Percentiles rank a stretch among this genome's conserved stretches.
Conservation (phyloP, 1,140 invertebrate species). For the Drosophila guanche region DNA sequence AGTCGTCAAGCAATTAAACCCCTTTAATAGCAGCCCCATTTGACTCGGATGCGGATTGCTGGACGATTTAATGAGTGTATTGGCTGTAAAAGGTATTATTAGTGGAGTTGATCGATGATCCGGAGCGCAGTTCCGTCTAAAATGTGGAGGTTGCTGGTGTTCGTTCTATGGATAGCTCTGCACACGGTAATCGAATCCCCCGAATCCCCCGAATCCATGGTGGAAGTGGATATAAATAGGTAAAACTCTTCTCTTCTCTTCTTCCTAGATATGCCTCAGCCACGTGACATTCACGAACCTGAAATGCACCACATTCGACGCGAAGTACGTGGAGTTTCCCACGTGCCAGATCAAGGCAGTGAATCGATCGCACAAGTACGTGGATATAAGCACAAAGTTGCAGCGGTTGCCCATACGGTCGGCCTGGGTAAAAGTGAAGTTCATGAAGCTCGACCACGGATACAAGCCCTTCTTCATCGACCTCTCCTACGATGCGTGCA, state of each 20-base stretch:
- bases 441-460: constrained; percentile 28
- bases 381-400: constrained; percentile 13
- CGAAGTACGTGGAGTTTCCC: background rate
- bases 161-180: constrained; percentile 21
- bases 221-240: background rate
- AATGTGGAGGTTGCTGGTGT: constrained; percentile 26
- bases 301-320: constrained; percentile 22
- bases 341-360: constrained; percentile 47
- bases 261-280: constrained; percentile 9
- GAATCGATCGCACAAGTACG: constrained; percentile 53
- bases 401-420: constrained; percentile 10
- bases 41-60: constrained; percentile 6
- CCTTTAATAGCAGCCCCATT: constrained; percentile 5
- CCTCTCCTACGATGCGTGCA: constrained; percentile 29
- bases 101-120: background rate
- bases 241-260: background rate
- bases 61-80: constrained; percentile 10
- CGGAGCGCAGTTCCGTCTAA: background rate
- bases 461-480: constrained; percentile 38
- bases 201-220: too few relatives aligned
- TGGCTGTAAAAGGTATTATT: background rate
- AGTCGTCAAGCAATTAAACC: background rate
- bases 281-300: constrained; percentile 48
- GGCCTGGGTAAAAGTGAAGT: constrained; percentile 22
- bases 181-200: constrained; percentile 1